These are phyloP conservation scores for Labeo rohita DNA, from an alignment of 2,113 vertebrate genomes.

Conservation along the genomic window DNA sequence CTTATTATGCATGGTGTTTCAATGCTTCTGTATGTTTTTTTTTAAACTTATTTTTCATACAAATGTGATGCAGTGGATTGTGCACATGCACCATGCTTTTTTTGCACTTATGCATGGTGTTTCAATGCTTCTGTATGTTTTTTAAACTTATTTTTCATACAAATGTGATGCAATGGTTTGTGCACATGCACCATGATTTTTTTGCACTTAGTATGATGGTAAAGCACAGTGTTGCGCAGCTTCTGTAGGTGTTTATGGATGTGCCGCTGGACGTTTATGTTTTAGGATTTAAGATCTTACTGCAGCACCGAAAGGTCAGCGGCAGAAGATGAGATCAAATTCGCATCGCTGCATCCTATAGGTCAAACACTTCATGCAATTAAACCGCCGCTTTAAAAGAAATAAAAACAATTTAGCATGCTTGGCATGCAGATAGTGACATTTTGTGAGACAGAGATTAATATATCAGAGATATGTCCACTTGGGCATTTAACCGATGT, in stretches of 20 bases:
- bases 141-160: too few species aligned
- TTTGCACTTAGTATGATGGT: too few species aligned
- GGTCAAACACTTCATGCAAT: conserved; percentile 68
- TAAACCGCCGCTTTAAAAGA: conserved; percentile 40
- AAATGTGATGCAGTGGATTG: neutral
- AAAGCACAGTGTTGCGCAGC: neutral
- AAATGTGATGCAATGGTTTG: too few species aligned
- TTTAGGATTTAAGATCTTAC: conserved; percentile 55
- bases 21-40: too few species aligned
- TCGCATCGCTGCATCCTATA: conserved; percentile 48
- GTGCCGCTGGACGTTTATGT: conserved; percentile 52
- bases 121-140: too few species aligned
- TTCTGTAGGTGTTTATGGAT: neutral
- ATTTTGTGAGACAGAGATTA: neutral
- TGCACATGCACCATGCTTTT: too few species aligned
- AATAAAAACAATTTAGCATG: neutral
- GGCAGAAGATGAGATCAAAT: conserved; percentile 22
- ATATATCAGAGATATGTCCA: neutral
- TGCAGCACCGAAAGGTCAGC: conserved; percentile 69
- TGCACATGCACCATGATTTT: neutral
- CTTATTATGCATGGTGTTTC: too few species aligned
- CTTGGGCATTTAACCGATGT: neutral
- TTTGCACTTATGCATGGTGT: too few species aligned
- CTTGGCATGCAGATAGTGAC: neutral
- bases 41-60: neutral